Percentiles rank a stretch among this genome's conserved stretches.
Evolutionary conservation across 1,140 invertebrate genomes (phyloP).

Genomic region (Gonatopus flavifemur): DNA sequence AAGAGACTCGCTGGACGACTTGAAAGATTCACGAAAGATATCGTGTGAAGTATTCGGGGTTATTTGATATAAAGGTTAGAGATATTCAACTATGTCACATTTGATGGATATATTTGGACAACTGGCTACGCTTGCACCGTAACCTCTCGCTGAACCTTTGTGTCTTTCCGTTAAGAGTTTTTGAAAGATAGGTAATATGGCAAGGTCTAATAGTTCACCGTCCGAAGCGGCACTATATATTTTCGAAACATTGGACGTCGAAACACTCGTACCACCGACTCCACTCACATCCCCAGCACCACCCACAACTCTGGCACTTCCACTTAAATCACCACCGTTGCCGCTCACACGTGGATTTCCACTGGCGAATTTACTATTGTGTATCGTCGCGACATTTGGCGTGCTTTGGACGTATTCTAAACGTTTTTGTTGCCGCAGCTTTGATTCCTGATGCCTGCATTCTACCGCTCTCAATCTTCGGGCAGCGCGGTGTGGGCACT

Average conservation of each 20-base stretch:
- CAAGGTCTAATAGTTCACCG: constrained; percentile 77
- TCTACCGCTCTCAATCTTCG: constrained; percentile 43
- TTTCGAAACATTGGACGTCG: constrained; percentile 54
- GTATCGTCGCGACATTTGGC: constrained; percentile 61
- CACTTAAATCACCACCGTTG: constrained; percentile 14
- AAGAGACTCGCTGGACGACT: too few relatives aligned
- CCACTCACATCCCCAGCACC: neutral
- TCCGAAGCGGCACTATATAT: constrained; percentile 82
- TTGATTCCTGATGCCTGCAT: constrained; percentile 47
- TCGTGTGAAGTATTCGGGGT: too few relatives aligned
- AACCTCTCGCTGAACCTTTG: constrained; percentile 64
- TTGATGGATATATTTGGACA: constrained; percentile 94
- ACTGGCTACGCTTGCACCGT: constrained; percentile 78
- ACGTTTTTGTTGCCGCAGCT: constrained; percentile 57
- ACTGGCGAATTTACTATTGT: constrained; percentile 49
- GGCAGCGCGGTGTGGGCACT: constrained; percentile 47
- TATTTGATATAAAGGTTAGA: too few relatives aligned
- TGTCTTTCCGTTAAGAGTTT: constrained; percentile 83
- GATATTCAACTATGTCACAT: constrained; percentile 93
- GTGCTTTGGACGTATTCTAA: constrained; percentile 65
- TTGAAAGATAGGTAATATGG: constrained; percentile 88
- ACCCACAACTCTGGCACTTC: constrained; percentile 9
- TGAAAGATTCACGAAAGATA: too few relatives aligned
- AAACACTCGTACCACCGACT: constrained; percentile 29
- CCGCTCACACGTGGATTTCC: constrained; percentile 40